Evolutionary conservation across 2,888 invertebrate genomes (phyloP).

Genomic region (Harpalus rufipes): DNA sequence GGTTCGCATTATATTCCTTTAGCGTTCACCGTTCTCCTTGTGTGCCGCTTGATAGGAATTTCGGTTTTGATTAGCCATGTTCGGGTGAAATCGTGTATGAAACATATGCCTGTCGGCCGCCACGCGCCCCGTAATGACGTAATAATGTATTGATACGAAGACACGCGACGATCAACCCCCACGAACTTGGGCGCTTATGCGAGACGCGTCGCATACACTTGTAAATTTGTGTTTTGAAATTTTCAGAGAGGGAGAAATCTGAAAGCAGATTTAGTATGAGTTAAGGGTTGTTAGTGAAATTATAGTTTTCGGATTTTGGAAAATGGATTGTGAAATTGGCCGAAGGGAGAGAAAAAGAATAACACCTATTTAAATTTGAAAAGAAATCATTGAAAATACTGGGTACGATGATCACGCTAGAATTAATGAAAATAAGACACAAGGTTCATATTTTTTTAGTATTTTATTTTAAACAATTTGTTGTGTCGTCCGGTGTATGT

Average conservation of each 20-base stretch:
- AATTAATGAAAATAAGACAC: too few species aligned
- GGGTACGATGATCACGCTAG: too few species aligned
- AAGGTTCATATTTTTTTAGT: too few species aligned
- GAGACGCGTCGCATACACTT: conserved; percentile 48
- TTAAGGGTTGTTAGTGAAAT: conserved; percentile 7
- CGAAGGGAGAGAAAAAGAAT: neutral
- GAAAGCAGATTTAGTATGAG: conserved; percentile 3
- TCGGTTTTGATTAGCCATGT: conserved; percentile 68
- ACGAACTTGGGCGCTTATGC: conserved; percentile 39
- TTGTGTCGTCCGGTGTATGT: too few species aligned
- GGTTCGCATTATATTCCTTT: conserved; percentile 10
- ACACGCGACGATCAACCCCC: conserved; percentile 46
- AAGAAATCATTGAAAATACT: neutral
- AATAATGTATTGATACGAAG: conserved; percentile 76
- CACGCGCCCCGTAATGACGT: conserved; percentile 77
- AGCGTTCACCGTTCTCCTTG: neutral
- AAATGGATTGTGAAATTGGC: conserved; percentile 28
- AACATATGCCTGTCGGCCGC: conserved; percentile 76
- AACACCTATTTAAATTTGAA: neutral
- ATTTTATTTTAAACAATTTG: too few species aligned
- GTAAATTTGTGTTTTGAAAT: conserved; percentile 54
- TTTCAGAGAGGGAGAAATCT: conserved; percentile 31
- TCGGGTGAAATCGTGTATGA: conserved; percentile 76
- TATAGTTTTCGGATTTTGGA: conserved; percentile 30
- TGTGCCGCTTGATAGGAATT: conserved; percentile 8